Conservation (phyloP, 2,113 vertebrate genomes). For the Columba livia region DNA sequence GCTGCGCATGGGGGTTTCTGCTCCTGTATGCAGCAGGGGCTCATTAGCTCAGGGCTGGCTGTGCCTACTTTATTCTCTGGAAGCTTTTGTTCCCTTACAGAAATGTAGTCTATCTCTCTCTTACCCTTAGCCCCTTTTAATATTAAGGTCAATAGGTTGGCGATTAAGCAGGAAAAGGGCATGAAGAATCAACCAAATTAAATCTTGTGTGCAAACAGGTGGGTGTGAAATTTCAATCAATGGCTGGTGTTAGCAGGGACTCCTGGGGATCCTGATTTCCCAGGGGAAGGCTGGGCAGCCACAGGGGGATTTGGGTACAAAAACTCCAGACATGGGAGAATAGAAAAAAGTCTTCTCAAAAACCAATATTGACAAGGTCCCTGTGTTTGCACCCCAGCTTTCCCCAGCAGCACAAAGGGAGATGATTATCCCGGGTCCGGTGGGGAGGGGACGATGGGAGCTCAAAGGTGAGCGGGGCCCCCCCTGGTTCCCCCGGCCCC, state of each 20-base stretch:
- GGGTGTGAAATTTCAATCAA: constrained; percentile 42
- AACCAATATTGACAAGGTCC: constrained; percentile 28
- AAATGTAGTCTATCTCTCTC: not conserved
- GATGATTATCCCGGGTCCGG: not conserved
- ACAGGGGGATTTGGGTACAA: not conserved
- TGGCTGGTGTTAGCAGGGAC: not conserved
- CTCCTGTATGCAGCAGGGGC: not conserved
- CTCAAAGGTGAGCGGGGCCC: not conserved
- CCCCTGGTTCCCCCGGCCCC: not conserved
- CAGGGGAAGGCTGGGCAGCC: not conserved
- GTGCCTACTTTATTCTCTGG: constrained; percentile 22
- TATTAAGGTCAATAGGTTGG: constrained; percentile 48
- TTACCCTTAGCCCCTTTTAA: constrained; percentile 49
- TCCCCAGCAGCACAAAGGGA: not conserved
- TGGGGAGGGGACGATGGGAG: not conserved
- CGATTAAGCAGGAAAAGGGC: constrained; percentile 62
- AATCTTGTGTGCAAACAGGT: constrained; percentile 62
- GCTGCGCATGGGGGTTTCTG: not conserved
- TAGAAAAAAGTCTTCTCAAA: constrained; percentile 59
- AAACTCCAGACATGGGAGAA: constrained; percentile 42
- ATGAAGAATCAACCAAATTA: constrained; percentile 55
- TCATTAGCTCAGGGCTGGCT: constrained; percentile 36
- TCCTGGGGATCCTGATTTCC: not conserved
- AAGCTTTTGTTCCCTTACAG: constrained; percentile 36
- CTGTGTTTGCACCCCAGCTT: constrained; percentile 27